phyloP scores from a whole-genome alignment of 2,113 vertebrate species.

The Trematomus loennbergii region DNA sequence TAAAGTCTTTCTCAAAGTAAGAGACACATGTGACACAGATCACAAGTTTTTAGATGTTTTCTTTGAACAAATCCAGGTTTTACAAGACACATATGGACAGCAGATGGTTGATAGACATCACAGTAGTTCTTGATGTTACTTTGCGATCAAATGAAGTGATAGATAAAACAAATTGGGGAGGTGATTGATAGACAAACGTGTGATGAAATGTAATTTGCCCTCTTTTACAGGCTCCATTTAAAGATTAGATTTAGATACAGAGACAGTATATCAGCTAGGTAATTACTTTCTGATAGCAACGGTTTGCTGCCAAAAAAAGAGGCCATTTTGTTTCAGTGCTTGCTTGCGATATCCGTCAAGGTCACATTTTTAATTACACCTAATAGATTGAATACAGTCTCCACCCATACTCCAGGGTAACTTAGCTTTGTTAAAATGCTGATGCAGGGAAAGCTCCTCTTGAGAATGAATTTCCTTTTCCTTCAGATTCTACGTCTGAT shows the following conservation, averaged over 20 bases:
- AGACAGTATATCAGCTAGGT: slow-evolving; percentile 43
- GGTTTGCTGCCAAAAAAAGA: slow-evolving; percentile 35
- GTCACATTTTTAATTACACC: slow-evolving; percentile 64
- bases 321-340: slow-evolving; percentile 21
- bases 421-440: slow-evolving; percentile 45
- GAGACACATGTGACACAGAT: neutral
- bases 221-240: slow-evolving; percentile 23
- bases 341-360: slow-evolving; percentile 57
- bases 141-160: slow-evolving; percentile 12
- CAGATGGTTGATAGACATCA: neutral
- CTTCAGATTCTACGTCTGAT: slow-evolving; percentile 12
- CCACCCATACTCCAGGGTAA: slow-evolving; percentile 3
- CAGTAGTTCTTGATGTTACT: neutral
- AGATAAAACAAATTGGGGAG: slow-evolving; percentile 13
- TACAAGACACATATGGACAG: neutral
- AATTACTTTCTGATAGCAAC: slow-evolving; percentile 63
- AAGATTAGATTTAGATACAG: slow-evolving; percentile 64
- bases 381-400: slow-evolving; percentile 49
- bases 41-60: neutral
- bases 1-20: neutral
- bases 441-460: slow-evolving; percentile 32
- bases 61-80: neutral
- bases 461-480: neutral
- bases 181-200: neutral
- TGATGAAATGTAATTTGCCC: slow-evolving; percentile 31